phyloP scores from a whole-genome alignment of 2,888 invertebrate genomes.

The Apodemia mormo region DNA sequence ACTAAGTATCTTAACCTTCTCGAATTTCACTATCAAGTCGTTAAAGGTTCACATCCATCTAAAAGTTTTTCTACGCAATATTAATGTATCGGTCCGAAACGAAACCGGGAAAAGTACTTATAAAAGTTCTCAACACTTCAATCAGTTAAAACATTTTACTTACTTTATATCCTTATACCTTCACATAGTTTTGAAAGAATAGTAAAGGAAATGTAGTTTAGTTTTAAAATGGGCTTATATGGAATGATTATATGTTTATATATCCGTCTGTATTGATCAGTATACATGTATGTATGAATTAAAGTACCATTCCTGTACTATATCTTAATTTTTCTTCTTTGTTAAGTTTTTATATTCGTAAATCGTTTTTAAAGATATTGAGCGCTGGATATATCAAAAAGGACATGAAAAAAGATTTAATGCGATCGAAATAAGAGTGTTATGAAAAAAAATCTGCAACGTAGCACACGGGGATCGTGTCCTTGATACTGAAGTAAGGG shows the following conservation, averaged over 20 bases:
- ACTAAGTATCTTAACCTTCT: background rate
- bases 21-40: background rate
- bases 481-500: too few relatives aligned
- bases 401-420: conserved; percentile 12
- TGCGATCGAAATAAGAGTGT: background rate
- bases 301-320: too few relatives aligned
- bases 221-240: background rate
- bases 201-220: background rate
- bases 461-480: too few relatives aligned
- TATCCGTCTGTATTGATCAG: too few relatives aligned
- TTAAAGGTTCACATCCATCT: background rate
- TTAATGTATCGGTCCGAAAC: background rate
- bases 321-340: too few relatives aligned
- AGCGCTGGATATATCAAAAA: too few relatives aligned
- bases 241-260: too few relatives aligned
- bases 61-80: conserved; percentile 1
- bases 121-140: conserved; percentile 1
- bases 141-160: background rate
- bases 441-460: too few relatives aligned
- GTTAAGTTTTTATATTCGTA: too few relatives aligned
- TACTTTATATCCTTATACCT: background rate
- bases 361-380: too few relatives aligned
- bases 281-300: too few relatives aligned
- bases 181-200: background rate
- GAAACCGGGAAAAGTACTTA: background rate